Conservation (phyloP, 2,797 vertebrate genomes). For the Sternotherus odoratus region DNA sequence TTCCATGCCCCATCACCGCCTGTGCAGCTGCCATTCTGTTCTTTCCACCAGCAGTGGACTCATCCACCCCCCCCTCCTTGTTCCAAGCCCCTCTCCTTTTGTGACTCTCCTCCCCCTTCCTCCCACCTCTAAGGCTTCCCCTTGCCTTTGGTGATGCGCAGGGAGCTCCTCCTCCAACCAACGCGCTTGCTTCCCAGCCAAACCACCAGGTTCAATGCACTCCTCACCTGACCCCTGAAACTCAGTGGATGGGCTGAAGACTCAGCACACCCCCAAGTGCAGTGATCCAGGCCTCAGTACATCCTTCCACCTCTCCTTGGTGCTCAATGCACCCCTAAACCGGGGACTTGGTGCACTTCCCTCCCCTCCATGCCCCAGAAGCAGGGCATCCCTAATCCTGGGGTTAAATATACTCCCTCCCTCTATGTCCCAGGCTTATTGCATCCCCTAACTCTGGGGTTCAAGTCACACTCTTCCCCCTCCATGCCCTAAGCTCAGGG, state of each 20-base stretch:
- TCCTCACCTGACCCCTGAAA: neutral
- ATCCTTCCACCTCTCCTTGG: neutral
- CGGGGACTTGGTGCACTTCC: neutral
- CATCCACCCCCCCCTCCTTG: too few relatives aligned
- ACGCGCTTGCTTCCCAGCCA: neutral
- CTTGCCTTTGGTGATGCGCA: fast-evolving
- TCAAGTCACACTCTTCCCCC: neutral
- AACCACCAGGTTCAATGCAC: neutral
- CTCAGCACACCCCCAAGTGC: neutral
- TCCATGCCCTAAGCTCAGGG: too few relatives aligned
- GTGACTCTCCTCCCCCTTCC: too few relatives aligned
- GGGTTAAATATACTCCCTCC: too few relatives aligned
- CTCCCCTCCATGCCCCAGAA: too few relatives aligned
- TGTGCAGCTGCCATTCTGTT: neutral
- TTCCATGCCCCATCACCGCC: neutral
- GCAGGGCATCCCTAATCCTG: neutral
- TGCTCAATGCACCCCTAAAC: neutral
- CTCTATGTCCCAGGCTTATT: too few relatives aligned
- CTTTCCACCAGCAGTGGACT: neutral
- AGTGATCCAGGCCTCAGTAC: neutral
- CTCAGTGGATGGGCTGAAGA: neutral
- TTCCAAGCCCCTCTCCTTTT: fast-evolving
- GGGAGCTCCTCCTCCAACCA: neutral
- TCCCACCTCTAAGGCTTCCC: too few relatives aligned
- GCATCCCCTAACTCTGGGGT: neutral